phyloP scores from a whole-genome alignment of 1,140 invertebrate species.

The Drosophila rufa region DNA sequence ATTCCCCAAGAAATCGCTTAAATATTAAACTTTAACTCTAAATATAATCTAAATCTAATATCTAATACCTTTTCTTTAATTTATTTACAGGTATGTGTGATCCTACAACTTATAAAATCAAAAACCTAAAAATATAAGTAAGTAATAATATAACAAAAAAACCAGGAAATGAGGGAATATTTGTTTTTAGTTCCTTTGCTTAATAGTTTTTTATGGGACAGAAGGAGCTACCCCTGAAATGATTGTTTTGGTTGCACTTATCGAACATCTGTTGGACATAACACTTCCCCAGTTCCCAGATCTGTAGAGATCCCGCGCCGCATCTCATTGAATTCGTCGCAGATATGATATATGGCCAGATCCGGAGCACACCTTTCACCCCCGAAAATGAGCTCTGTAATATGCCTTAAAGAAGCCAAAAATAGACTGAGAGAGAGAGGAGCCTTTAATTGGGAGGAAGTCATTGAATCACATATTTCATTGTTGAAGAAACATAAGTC shows the following conservation, averaged over 20 bases:
- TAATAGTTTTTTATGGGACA: slow-evolving; percentile 34
- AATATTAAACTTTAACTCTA: too few species aligned
- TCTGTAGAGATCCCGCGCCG: slow-evolving; percentile 4
- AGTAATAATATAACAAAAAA: slow-evolving; percentile 2
- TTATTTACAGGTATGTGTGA: slow-evolving; percentile 38
- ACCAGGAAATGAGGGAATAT: background rate
- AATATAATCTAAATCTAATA: too few species aligned
- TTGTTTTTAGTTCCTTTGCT: slow-evolving; percentile 9
- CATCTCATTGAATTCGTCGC: slow-evolving; percentile 53
- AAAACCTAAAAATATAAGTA: background rate
- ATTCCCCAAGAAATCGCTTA: too few species aligned
- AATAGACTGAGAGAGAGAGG: slow-evolving; percentile 30
- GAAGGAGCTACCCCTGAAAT: background rate
- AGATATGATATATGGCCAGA: slow-evolving; percentile 48
- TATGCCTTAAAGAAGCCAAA: slow-evolving; percentile 32
- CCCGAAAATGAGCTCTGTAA: slow-evolving; percentile 28
- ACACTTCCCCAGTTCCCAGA: slow-evolving; percentile 44
- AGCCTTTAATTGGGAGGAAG: slow-evolving; percentile 56
- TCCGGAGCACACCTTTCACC: slow-evolving; percentile 31
- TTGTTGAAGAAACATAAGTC: slow-evolving; percentile 68
- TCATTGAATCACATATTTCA: slow-evolving; percentile 62
- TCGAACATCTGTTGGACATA: slow-evolving; percentile 52
- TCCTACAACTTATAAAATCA: background rate
- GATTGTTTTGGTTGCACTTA: slow-evolving; percentile 38
- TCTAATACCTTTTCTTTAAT: background rate